Conservation (phyloP, 2,797 vertebrate species). For the Gallinago nigripennis region DNA sequence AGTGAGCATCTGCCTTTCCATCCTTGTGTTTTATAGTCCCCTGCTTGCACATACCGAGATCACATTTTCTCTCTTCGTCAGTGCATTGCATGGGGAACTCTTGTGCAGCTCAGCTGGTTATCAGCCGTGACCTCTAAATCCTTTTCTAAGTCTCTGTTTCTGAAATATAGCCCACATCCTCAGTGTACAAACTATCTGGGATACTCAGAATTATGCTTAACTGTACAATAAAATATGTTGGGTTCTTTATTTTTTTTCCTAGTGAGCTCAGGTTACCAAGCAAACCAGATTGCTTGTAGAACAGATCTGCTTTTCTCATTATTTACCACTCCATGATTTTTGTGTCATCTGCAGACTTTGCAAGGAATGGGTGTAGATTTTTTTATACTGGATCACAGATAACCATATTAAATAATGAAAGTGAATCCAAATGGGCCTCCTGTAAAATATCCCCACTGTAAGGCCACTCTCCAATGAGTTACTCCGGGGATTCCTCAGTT, state of each 20-base stretch:
- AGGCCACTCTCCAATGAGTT: not conserved
- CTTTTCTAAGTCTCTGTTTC: not conserved
- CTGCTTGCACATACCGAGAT: not conserved
- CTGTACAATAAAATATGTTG: not conserved
- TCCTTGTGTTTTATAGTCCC: not conserved
- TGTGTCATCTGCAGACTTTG: constrained; percentile 13
- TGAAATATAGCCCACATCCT: not conserved
- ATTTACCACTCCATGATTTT: not conserved
- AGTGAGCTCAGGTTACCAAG: not conserved
- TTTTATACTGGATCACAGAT: not conserved
- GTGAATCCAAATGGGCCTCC: not conserved
- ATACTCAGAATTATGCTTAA: constrained; percentile 4
- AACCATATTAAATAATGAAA: constrained; percentile 6
- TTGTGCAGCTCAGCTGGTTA: not conserved
- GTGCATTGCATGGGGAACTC: not conserved
- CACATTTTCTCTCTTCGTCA: not conserved
- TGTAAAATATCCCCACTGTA: not conserved
- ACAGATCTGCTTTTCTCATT: constrained; percentile 49
- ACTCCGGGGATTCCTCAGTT: not conserved
- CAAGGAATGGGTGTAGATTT: not conserved
- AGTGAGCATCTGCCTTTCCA: not conserved
- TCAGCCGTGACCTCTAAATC: not conserved
- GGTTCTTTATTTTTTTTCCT: not conserved
- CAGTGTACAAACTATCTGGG: not conserved
- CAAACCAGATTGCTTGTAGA: constrained; percentile 7